Percentiles rank a stretch among this genome's conserved stretches.
These are phyloP conservation scores for Steatocranus sp. DNA, from an alignment of 2,797 vertebrate genomes.

Conservation along the genomic window DNA sequence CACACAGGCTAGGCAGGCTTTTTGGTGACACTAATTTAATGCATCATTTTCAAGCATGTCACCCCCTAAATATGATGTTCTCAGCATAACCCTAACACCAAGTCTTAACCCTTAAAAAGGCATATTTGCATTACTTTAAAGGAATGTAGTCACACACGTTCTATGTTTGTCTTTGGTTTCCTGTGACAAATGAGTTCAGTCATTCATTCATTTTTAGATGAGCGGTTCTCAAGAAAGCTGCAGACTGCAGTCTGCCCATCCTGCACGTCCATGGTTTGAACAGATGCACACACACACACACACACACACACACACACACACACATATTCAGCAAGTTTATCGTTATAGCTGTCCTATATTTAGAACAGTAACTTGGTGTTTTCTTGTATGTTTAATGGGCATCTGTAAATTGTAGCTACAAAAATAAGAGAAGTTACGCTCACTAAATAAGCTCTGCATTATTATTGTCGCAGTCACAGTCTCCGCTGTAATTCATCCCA, in stretches of 20 bases:
- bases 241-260: neutral
- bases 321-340: neutral
- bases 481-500: neutral
- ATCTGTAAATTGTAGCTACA: neutral
- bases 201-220: neutral
- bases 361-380: neutral
- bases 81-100: neutral
- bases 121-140: neutral
- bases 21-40: neutral
- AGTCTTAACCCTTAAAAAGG: neutral
- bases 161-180: neutral
- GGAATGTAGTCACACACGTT: neutral
- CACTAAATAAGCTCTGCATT: neutral
- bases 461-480: neutral
- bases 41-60: neutral
- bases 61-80: neutral
- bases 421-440: neutral
- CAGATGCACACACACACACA: neutral
- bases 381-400: neutral
- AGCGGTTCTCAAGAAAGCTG: neutral
- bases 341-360: neutral
- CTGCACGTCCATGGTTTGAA: neutral
- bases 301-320: neutral
- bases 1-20: neutral
- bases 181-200: neutral